Conservation (phyloP, 2,113 vertebrate species). For the Gobiocypris rarus region DNA sequence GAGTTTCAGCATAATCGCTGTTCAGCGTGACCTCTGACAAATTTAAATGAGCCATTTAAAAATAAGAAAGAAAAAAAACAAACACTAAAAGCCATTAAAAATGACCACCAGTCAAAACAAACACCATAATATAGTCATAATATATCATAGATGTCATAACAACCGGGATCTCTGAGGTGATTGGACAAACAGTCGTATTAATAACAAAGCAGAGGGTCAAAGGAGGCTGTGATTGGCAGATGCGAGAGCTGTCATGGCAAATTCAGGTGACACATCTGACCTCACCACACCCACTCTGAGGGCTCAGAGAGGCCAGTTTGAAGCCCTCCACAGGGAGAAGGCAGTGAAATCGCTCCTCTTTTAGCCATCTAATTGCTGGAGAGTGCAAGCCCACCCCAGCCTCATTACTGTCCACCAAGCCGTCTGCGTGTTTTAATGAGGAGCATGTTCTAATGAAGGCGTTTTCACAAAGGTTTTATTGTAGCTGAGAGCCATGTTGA, state of each 20-base stretch:
- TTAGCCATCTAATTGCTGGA: slow-evolving; percentile 58
- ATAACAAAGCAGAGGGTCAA: slow-evolving; percentile 34
- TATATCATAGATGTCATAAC: slow-evolving; percentile 31
- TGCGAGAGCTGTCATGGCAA: slow-evolving; percentile 19
- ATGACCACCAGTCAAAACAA: slow-evolving; percentile 32
- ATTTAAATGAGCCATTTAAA: slow-evolving; percentile 23
- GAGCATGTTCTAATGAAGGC: slow-evolving; percentile 66
- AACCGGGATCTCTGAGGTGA: neutral
- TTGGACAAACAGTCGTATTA: neutral
- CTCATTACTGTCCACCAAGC: slow-evolving; percentile 52
- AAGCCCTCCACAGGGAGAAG: slow-evolving; percentile 26
- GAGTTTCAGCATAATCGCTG: neutral
- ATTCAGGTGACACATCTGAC: slow-evolving; percentile 53
- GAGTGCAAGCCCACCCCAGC: slow-evolving; percentile 54
- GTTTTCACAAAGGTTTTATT: slow-evolving; percentile 60
- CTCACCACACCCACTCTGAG: slow-evolving; percentile 45
- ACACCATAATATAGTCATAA: slow-evolving; percentile 33
- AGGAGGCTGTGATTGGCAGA: slow-evolving; percentile 47
- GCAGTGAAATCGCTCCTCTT: slow-evolving; percentile 38
- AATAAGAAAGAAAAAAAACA: neutral
- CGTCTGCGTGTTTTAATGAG: slow-evolving; percentile 72
- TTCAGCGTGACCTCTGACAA: neutral
- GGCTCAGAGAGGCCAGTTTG: neutral
- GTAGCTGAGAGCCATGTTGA: slow-evolving; percentile 54
- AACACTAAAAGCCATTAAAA: slow-evolving; percentile 2